phyloP scores from a whole-genome alignment of 2,888 invertebrate genomes.

The Acronicta alni region DNA sequence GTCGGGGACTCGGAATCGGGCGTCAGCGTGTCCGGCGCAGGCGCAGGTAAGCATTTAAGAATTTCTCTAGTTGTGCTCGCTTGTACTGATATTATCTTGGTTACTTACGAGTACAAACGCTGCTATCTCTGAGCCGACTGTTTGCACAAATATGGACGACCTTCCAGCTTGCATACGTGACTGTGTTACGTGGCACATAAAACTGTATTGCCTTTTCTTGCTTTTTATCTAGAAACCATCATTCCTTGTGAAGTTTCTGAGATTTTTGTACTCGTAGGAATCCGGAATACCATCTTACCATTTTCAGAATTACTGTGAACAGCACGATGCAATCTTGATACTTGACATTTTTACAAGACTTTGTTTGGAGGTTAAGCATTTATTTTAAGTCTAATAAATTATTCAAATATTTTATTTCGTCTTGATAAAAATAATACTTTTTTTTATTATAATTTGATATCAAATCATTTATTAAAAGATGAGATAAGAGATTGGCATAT shows the following conservation, averaged over 20 bases:
- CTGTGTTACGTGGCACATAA: constrained; percentile 65
- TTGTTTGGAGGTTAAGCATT: not conserved
- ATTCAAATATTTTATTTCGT: not conserved
- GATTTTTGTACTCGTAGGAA: constrained; percentile 35
- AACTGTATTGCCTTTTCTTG: constrained; percentile 58
- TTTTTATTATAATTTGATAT: not conserved
- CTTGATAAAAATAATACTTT: too few species aligned
- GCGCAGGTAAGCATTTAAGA: constrained; percentile 76
- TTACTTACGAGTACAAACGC: constrained; percentile 78
- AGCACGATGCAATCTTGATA: constrained; percentile 20
- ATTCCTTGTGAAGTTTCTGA: constrained; percentile 37
- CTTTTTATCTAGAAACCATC: constrained; percentile 55
- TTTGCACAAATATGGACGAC: constrained; percentile 84
- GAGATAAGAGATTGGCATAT: constrained; percentile 8
- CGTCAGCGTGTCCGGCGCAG: constrained; percentile 68
- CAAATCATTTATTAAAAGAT: not conserved
- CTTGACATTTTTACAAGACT: constrained; percentile 18
- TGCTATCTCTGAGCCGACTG: constrained; percentile 78
- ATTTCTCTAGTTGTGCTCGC: constrained; percentile 63
- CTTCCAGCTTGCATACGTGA: constrained; percentile 75
- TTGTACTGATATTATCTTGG: constrained; percentile 74
- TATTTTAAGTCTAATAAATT: not conserved
- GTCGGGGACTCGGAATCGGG: constrained; percentile 66
- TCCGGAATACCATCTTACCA: constrained; percentile 25
- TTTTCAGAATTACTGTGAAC: constrained; percentile 31